Conservation (phyloP, 1,140 invertebrate species). For the Anoplophora glabripennis region DNA sequence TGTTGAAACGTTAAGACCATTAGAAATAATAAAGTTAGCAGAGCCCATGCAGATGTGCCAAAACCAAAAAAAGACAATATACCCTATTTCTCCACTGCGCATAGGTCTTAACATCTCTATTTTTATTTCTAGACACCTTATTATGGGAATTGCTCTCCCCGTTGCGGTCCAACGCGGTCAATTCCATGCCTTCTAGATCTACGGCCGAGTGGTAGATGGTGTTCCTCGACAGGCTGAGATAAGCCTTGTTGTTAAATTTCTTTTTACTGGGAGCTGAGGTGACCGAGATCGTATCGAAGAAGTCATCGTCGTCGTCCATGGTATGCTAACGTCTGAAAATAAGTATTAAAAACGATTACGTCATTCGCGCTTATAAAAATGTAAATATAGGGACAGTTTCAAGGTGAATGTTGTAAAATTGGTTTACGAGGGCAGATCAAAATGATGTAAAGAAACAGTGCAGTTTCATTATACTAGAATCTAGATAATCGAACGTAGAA, state of each 20-base stretch:
- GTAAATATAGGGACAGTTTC: no score
- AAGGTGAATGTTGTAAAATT: no score
- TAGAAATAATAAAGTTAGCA: neutral
- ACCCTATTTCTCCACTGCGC: constrained; percentile 51
- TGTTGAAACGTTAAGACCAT: neutral
- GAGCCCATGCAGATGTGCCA: neutral
- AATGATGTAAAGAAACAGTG: no score
- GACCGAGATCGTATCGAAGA: constrained; percentile 45
- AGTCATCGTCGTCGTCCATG: constrained; percentile 45
- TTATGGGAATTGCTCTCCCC: constrained; percentile 10
- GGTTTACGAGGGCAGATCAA: no score
- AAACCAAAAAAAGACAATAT: constrained; percentile 29
- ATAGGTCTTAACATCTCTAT: constrained; percentile 45
- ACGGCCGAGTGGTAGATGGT: constrained; percentile 49
- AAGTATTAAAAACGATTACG: neutral
- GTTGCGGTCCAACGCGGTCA: constrained; percentile 26
- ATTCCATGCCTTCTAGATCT: constrained; percentile 43
- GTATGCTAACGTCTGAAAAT: constrained; percentile 18
- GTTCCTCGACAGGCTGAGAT: constrained; percentile 45
- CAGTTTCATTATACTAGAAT: no score
- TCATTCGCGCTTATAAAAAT: no score
- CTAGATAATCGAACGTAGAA: no score
- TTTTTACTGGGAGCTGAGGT: constrained; percentile 34
- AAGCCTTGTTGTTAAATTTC: constrained; percentile 36
- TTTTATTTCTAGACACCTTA: constrained; percentile 45